phyloP scores from a whole-genome alignment of 2,888 invertebrate genomes.

The Synanthedon formicaeformis region DNA sequence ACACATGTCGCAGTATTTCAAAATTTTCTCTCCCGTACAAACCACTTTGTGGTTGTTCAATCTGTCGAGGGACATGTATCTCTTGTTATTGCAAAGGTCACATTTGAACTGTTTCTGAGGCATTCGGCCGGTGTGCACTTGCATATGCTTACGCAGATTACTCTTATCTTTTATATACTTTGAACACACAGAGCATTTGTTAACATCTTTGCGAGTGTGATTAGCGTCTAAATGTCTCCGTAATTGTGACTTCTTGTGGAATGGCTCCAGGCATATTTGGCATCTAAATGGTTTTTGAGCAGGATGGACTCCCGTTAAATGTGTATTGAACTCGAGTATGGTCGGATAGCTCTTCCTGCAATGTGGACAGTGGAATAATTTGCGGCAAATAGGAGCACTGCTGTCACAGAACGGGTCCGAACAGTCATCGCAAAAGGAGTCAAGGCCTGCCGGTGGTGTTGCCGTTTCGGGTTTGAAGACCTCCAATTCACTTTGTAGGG shows the following conservation, averaged over 20 bases:
- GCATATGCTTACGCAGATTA: conserved; percentile 68
- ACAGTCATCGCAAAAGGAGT: conserved; percentile 66
- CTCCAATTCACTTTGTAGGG: conserved; percentile 47
- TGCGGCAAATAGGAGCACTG: conserved; percentile 53
- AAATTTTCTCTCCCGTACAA: conserved; percentile 62
- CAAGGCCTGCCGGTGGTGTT: conserved; percentile 55
- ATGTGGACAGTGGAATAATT: conserved; percentile 67
- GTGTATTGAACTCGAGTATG: conserved; percentile 65
- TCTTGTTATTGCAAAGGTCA: conserved; percentile 66
- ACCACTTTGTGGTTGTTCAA: conserved; percentile 67
- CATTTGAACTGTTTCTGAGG: conserved; percentile 69
- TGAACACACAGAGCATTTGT: conserved; percentile 67
- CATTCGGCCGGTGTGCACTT: conserved; percentile 65
- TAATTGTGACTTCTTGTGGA: conserved; percentile 62
- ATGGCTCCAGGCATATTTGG: conserved; percentile 66
- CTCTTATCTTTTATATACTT: conserved; percentile 70
- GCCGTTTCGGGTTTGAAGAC: conserved; percentile 40
- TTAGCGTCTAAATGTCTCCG: conserved; percentile 63
- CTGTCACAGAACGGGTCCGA: conserved; percentile 68
- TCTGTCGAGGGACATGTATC: conserved; percentile 65
- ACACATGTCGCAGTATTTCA: conserved; percentile 69
- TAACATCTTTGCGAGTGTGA: conserved; percentile 66
- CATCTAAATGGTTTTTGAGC: conserved; percentile 67
- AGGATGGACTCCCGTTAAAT: conserved; percentile 64
- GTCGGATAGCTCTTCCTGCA: conserved; percentile 67